Evolutionary conservation across 2,113 vertebrate genomes (phyloP), one percentile per base, ranked within the genome.

Genomic region (Puntigrus tetrazona): DNA sequence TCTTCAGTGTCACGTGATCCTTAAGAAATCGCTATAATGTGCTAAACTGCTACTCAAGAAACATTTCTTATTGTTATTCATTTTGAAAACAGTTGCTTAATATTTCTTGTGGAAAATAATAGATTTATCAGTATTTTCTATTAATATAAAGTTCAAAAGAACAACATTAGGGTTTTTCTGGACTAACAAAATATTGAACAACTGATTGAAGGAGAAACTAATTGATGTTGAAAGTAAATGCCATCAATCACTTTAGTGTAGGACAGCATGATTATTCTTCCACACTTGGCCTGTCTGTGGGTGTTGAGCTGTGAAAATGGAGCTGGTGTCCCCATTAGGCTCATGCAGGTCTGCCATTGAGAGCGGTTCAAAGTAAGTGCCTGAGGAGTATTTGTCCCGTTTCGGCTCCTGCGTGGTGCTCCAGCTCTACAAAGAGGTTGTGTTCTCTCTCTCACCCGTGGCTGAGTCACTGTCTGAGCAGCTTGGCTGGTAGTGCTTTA

Each of bases 401-500:
- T 65, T 27, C 81, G 43, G n/a, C 43, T 81, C 79, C 63, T 52
- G 65, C 65, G 43, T 70, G 79, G 65, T 52, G 31, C 65, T 82
- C 47, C 43, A 18, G 80, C 80, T 70, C 31, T 45, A n/a, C 45
- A 69, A 81, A 78, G 78, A 75, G 61, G 20, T 69, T 84, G 67
- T 36, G 43, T 77, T 57, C 14, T 87, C 6, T 61, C 57, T 88
- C 50, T 74, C 63, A 72, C 55, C 36, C 86, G n/a, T 79, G 38
- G 65, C 74, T 94, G 92, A 94, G 91, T 94, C 93, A 94, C 89
- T 93, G 92, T 93, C 92, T 94, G 92, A 92, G 92, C 91, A 92
- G 92, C 89, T 92, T 88, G 91, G 76, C 88, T 90, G 91, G 91
- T 88, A 91, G 89, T 90, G 91, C 87, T 86, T 89, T 88, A 69